phyloP scores from a whole-genome alignment of 1,140 invertebrate species.

The Limonius californicus region DNA sequence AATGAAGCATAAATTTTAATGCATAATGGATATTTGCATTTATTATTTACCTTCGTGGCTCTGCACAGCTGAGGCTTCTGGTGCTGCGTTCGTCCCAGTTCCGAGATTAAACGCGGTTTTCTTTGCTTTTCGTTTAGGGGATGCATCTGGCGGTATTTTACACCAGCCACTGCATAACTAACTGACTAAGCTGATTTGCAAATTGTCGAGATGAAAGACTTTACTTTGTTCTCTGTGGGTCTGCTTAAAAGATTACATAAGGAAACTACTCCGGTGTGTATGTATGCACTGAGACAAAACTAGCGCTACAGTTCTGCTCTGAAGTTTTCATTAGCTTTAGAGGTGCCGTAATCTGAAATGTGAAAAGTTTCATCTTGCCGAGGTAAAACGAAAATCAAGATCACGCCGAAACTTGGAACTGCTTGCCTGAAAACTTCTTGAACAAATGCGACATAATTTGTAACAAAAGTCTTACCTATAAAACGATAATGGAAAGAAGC shows the following conservation, averaged over 20 bases:
- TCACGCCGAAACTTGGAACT: too few species aligned
- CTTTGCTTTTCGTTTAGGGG: slow-evolving; percentile 4
- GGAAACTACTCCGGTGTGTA: not conserved
- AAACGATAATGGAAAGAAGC: too few species aligned
- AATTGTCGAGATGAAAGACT: not conserved
- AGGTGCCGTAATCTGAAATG: slow-evolving; percentile 2
- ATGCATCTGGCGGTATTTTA: not conserved
- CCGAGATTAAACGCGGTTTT: slow-evolving; percentile 2
- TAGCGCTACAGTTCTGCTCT: too few species aligned
- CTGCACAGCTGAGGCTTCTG: not conserved
- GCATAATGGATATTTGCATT: slow-evolving; percentile 17
- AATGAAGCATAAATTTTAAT: slow-evolving; percentile 22
- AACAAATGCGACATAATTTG: too few species aligned
- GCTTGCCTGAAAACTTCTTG: too few species aligned
- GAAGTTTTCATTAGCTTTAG: slow-evolving; percentile 4
- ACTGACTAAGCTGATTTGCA: slow-evolving; percentile 9
- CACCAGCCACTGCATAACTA: not conserved
- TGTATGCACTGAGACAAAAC: too few species aligned
- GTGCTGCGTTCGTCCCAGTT: not conserved
- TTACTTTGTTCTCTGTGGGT: not conserved
- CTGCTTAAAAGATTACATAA: slow-evolving; percentile 3
- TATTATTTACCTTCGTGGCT: slow-evolving; percentile 4
- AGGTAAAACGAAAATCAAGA: slow-evolving; percentile 2
- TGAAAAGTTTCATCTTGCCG: slow-evolving; percentile 1
- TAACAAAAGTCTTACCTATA: too few species aligned